These are phyloP conservation scores for Caenorhabditis briggsae DNA, from an alignment of 1,140 invertebrate genomes.

Conservation along the genomic window DNA sequence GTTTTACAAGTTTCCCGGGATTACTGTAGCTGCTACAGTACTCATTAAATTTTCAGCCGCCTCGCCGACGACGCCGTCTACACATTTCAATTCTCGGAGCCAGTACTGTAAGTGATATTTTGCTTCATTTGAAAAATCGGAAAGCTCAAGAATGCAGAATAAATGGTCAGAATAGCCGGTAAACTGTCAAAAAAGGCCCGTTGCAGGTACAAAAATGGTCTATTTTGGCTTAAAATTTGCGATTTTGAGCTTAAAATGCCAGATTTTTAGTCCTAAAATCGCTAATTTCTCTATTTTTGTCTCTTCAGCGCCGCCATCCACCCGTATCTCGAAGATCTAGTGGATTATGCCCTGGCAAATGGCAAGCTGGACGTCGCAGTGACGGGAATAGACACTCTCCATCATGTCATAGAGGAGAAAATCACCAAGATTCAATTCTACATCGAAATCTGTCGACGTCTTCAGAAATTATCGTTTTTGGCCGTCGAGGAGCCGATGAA, in stretches of 20 bases:
- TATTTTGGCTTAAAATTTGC: no score
- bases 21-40: no score
- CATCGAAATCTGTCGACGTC: not conserved
- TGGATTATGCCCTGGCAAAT: not conserved
- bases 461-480: slow-evolving; percentile 11
- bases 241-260: not conserved
- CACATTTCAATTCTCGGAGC: no score
- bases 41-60: no score
- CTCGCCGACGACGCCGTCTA: no score
- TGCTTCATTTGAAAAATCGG: no score
- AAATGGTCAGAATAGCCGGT: no score
- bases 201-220: no score
- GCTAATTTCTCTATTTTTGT: not conserved
- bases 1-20: no score
- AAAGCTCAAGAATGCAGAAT: no score
- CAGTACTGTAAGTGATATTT: no score
- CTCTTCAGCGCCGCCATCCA: slow-evolving; percentile 1
- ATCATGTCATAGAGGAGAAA: not conserved
- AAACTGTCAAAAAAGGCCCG: no score
- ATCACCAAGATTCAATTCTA: not conserved
- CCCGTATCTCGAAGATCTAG: not conserved
- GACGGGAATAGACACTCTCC: not conserved
- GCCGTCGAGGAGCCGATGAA: slow-evolving; percentile 29
- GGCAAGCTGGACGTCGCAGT: not conserved
- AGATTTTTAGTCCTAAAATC: not conserved